Conservation (phyloP, 92 coral and sea anemone species). For the Desmophyllum pertusum region DNA sequence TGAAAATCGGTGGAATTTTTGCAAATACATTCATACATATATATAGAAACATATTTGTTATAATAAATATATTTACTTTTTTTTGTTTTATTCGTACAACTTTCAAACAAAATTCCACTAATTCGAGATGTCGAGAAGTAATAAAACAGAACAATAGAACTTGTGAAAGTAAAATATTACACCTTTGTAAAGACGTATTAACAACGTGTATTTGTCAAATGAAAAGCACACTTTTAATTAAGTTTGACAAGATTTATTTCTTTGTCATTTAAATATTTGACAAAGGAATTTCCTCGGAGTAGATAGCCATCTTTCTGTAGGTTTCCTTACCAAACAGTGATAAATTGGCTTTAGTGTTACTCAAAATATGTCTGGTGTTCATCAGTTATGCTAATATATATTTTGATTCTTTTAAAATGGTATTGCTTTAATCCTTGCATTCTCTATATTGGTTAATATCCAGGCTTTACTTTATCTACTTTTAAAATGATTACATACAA, state of each 20-base stretch:
- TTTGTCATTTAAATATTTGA: background rate
- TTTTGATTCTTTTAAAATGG: too few relatives aligned
- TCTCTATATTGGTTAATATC: background rate
- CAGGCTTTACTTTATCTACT: background rate
- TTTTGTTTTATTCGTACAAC: background rate
- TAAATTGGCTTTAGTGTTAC: background rate
- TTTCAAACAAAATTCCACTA: background rate
- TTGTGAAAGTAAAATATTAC: background rate
- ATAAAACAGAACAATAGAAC: slow-evolving; percentile 3
- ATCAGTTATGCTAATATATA: background rate
- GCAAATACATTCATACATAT: background rate
- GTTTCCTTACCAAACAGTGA: background rate
- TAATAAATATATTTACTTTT: background rate
- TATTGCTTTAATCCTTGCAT: background rate
- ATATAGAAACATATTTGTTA: background rate
- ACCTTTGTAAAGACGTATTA: background rate
- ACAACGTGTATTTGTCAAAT: slow-evolving; percentile 17
- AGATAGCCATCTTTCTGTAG: background rate
- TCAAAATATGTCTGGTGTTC: background rate
- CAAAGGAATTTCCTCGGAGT: background rate
- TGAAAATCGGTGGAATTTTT: background rate
- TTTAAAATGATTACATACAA: background rate
- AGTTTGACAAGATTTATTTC: slow-evolving; percentile 12
- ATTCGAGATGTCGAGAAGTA: background rate
- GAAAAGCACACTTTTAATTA: background rate